Evolutionary conservation across 2,113 vertebrate genomes (phyloP).

Genomic region (Podarcis muralis): DNA sequence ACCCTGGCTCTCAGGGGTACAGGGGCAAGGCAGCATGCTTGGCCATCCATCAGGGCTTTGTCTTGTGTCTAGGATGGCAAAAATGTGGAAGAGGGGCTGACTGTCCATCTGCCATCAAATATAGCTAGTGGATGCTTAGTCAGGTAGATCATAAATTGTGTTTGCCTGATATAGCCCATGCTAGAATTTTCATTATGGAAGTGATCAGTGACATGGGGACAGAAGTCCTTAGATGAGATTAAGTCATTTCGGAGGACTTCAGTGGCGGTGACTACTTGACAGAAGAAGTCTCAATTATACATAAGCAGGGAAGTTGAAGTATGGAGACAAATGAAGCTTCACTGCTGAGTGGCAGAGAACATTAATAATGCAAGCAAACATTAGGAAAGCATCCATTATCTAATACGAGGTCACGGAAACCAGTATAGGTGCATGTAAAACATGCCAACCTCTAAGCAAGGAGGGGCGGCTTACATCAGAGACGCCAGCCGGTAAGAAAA

Average conservation of each 20-base stretch:
- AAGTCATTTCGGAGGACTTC: slow-evolving; percentile 40
- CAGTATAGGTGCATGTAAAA: background rate
- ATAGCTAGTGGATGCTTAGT: background rate
- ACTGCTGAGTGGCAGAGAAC: slow-evolving; percentile 12
- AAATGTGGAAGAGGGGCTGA: background rate
- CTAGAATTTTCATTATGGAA: background rate
- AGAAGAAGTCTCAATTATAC: slow-evolving; percentile 34
- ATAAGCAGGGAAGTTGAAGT: slow-evolving; percentile 20
- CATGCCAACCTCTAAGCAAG: background rate
- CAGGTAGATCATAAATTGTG: background rate
- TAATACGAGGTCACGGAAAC: slow-evolving; percentile 13
- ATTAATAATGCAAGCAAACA: slow-evolving; percentile 41
- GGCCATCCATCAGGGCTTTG: background rate
- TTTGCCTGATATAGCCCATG: background rate
- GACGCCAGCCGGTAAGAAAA: background rate
- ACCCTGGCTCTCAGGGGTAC: too few relatives aligned
- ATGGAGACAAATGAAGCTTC: slow-evolving; percentile 49
- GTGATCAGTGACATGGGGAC: background rate
- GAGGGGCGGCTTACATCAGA: background rate
- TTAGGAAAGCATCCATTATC: slow-evolving; percentile 45
- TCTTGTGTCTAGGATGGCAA: background rate
- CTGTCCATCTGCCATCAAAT: background rate
- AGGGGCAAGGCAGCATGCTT: too few relatives aligned
- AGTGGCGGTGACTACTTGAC: slow-evolving; percentile 32
- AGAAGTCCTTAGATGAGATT: background rate